These are phyloP conservation scores for Anguilla pacifica DNA, from an alignment of 2,797 vertebrate species.

Conservation along the genomic window DNA sequence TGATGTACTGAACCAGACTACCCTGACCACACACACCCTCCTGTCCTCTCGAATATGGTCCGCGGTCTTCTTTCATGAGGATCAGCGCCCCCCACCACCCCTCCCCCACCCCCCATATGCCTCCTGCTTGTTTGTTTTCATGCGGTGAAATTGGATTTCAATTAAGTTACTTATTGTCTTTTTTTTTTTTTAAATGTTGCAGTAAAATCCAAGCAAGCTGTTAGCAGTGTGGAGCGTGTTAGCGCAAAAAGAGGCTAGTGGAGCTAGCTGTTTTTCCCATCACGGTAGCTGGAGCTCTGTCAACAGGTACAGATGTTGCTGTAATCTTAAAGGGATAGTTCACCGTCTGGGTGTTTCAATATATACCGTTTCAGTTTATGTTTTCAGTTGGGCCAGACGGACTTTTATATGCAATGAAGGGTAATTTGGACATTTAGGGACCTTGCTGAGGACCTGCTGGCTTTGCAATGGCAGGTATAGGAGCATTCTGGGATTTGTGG, in stretches of 20 bases:
- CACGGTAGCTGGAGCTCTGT: background rate
- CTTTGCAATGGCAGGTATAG: background rate
- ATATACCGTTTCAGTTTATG: background rate
- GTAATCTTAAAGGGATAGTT: background rate
- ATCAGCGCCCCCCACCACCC: background rate
- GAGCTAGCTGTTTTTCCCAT: background rate
- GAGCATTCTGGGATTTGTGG: background rate
- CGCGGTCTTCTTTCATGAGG: background rate
- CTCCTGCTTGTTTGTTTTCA: background rate
- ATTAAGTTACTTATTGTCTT: background rate
- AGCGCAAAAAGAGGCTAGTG: background rate
- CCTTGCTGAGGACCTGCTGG: background rate
- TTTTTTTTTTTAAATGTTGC: background rate
- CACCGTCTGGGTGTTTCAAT: background rate
- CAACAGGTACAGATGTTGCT: conserved; percentile 9
- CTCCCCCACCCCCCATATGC: background rate
- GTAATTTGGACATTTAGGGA: background rate
- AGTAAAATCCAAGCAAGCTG: background rate
- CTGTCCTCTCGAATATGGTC: background rate
- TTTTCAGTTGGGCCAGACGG: background rate
- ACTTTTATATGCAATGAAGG: background rate
- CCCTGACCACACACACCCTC: background rate
- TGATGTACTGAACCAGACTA: background rate
- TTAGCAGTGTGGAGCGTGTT: background rate
- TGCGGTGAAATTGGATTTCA: background rate